Conservation (phyloP, 2,113 vertebrate genomes). For the Petaurus breviceps region DNA sequence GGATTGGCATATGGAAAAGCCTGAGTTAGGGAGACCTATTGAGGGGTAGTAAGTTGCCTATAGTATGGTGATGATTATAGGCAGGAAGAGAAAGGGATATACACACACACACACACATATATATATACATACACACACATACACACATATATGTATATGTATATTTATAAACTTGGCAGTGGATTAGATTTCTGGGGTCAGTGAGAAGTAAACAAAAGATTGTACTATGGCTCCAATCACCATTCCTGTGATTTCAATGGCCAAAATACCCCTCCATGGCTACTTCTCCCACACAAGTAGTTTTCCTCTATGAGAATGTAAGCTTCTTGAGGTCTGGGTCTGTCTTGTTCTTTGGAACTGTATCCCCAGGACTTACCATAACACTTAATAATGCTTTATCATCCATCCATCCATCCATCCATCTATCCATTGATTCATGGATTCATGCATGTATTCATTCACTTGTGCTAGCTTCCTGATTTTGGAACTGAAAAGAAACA, state of each 20-base stretch:
- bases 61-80: background rate
- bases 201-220: too few relatives aligned
- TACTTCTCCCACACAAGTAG: background rate
- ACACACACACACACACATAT: too few relatives aligned
- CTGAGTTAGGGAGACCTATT: background rate
- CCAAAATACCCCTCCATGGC: background rate
- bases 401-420: too few relatives aligned
- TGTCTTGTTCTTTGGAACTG: background rate
- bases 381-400: background rate
- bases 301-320: background rate
- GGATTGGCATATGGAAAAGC: background rate
- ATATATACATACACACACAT: too few relatives aligned
- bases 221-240: too few relatives aligned
- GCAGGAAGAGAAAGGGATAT: background rate
- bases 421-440: too few relatives aligned
- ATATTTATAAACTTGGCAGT: background rate
- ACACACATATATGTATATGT: too few relatives aligned
- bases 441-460: background rate
- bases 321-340: background rate
- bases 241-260: too few relatives aligned
- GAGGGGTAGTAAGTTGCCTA: background rate
- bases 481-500: background rate
- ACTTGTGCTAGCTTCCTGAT: background rate
- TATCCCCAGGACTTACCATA: background rate
- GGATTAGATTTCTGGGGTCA: too few relatives aligned